Evolutionary conservation across 2,888 invertebrate species (phyloP).

Genomic region (Phaedon cochleariae): DNA sequence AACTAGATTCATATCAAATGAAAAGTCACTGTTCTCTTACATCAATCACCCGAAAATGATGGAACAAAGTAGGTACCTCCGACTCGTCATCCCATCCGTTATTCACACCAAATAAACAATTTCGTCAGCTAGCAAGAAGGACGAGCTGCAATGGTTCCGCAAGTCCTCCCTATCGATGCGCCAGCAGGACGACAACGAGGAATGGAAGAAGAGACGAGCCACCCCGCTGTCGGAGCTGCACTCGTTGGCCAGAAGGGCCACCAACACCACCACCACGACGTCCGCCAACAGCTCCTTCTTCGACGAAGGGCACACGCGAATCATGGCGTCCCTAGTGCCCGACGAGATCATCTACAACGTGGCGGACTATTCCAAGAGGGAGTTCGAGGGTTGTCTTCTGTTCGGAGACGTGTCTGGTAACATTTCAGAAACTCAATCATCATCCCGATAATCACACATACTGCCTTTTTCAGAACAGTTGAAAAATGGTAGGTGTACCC

Average conservation of each 20-base stretch:
- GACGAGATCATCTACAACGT: conserved; percentile 71
- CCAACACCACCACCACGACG: conserved; percentile 5
- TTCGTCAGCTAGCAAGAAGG: conserved; percentile 20
- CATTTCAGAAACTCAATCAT: not conserved
- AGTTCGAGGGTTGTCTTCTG: conserved; percentile 69
- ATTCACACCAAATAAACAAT: not conserved
- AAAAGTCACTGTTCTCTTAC: not conserved
- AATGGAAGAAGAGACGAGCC: conserved; percentile 39
- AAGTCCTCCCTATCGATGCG: not conserved
- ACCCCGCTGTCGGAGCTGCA: conserved; percentile 26
- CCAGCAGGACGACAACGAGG: conserved; percentile 28
- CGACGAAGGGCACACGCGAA: conserved; percentile 59
- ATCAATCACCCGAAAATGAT: conserved; percentile 16
- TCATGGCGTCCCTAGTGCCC: conserved; percentile 71
- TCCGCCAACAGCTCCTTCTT: not conserved
- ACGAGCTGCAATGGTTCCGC: conserved; percentile 21
- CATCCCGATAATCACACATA: not conserved
- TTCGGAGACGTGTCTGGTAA: conserved; percentile 72
- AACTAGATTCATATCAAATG: too few species aligned
- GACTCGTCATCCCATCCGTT: not conserved
- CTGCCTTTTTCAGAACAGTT: not conserved
- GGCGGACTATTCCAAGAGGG: conserved; percentile 64
- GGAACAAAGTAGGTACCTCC: conserved; percentile 19
- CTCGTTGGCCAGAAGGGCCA: not conserved
- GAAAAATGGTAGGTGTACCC: too few species aligned